Evolutionary conservation across 2,113 vertebrate species (phyloP).

Genomic region (Anas platyrhynchos): DNA sequence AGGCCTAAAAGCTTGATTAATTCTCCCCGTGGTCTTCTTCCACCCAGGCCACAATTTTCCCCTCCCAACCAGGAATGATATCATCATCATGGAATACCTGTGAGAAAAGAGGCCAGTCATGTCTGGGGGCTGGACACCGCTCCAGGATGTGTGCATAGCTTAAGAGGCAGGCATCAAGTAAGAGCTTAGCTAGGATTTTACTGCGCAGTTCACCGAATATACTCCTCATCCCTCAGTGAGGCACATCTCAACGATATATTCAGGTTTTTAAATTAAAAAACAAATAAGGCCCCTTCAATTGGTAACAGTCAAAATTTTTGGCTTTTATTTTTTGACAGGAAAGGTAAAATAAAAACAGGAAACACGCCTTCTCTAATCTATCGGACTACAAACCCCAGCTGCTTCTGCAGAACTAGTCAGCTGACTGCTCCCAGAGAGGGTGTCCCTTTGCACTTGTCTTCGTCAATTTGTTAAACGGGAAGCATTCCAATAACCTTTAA

Average conservation of each 20-base stretch:
- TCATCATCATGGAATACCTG: slow-evolving; percentile 94
- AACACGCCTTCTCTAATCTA: background rate
- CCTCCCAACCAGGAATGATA: slow-evolving; percentile 96
- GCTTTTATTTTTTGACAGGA: background rate
- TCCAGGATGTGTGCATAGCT: background rate
- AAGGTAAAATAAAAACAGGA: background rate
- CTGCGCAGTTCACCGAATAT: background rate
- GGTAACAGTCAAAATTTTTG: background rate
- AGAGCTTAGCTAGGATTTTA: background rate
- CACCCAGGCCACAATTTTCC: slow-evolving; percentile 98
- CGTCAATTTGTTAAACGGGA: background rate
- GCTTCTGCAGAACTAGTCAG: background rate
- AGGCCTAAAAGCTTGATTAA: slow-evolving; percentile 73
- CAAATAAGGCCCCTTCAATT: background rate
- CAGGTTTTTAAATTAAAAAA: background rate
- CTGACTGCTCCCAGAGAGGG: background rate
- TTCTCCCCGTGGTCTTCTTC: slow-evolving; percentile 92
- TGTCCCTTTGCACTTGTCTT: background rate
- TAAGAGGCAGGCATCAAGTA: background rate
- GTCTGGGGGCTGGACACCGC: background rate
- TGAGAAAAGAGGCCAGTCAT: background rate
- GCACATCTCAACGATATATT: background rate
- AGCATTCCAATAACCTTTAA: background rate
- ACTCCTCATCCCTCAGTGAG: background rate
- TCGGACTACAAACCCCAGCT: background rate